Evolutionary conservation across 2,888 invertebrate genomes (phyloP).

Genomic region (Xanthia togata): DNA sequence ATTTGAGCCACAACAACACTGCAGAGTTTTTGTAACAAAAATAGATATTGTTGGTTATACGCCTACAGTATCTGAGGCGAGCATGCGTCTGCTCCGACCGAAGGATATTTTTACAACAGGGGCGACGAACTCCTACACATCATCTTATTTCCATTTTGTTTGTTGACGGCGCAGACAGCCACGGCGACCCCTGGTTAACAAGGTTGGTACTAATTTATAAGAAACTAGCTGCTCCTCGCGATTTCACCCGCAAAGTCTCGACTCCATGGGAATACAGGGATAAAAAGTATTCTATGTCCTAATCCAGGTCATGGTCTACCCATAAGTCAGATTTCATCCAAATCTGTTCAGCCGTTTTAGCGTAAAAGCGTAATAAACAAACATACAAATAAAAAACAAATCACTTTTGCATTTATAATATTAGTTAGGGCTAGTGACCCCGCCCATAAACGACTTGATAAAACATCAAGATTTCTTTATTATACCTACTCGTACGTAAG

Average conservation of each 20-base stretch:
- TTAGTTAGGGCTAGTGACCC: too few species aligned
- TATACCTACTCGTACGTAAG: too few species aligned
- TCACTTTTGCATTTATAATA: too few species aligned
- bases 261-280: too few species aligned
- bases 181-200: conserved; percentile 47
- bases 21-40: conserved; percentile 53
- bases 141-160: conserved; percentile 60
- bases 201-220: conserved; percentile 25
- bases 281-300: too few species aligned
- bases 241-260: too few species aligned
- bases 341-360: too few species aligned
- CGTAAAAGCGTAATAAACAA: too few species aligned
- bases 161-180: conserved; percentile 51
- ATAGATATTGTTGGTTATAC: conserved; percentile 61
- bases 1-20: conserved; percentile 36
- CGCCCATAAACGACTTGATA: neutral
- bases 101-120: conserved; percentile 72
- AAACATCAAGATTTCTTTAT: neutral
- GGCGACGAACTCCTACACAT: conserved; percentile 66
- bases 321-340: too few species aligned
- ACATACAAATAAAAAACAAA: too few species aligned
- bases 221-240: neutral
- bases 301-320: too few species aligned
- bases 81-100: conserved; percentile 57
- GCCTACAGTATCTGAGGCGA: conserved; percentile 49